phyloP scores from a whole-genome alignment of 2,888 invertebrate genomes.

The Cloeon dipterum region DNA sequence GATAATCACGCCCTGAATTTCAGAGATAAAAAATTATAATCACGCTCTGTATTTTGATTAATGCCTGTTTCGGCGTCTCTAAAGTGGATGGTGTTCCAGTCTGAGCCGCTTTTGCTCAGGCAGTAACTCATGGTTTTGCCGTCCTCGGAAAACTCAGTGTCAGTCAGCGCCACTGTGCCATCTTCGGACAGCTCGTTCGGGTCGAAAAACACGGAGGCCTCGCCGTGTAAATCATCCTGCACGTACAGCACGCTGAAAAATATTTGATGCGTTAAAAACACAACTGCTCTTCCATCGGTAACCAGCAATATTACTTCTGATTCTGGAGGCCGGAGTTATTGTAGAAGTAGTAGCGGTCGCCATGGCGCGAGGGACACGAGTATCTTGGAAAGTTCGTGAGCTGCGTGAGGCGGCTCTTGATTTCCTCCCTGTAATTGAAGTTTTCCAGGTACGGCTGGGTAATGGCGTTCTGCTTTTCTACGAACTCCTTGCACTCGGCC shows the following conservation, averaged over 20 bases:
- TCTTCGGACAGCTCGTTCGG: constrained; percentile 81
- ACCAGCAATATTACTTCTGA: constrained; percentile 44
- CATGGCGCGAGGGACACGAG: constrained; percentile 62
- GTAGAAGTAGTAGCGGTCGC: constrained; percentile 71
- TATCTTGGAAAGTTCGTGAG: constrained; percentile 95
- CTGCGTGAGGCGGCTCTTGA: constrained; percentile 60
- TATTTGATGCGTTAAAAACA: not conserved
- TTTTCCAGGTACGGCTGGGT: constrained; percentile 63
- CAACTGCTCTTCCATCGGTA: not conserved
- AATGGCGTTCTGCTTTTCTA: constrained; percentile 73
- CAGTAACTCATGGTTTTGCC: constrained; percentile 79
- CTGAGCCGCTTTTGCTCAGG: constrained; percentile 79
- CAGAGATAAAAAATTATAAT: constrained; percentile 4
- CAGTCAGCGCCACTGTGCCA: constrained; percentile 62
- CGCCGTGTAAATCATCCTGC: constrained; percentile 51
- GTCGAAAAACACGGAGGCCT: constrained; percentile 76
- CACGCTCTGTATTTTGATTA: constrained; percentile 14
- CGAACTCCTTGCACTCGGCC: constrained; percentile 71
- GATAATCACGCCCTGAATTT: constrained; percentile 46
- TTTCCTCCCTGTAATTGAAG: constrained; percentile 44
- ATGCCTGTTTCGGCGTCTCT: constrained; percentile 47
- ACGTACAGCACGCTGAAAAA: constrained; percentile 64
- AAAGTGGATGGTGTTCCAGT: constrained; percentile 82
- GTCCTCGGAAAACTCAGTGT: constrained; percentile 66
- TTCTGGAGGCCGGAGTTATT: constrained; percentile 92